Conservation (phyloP, 2,888 invertebrate species). For the Platycnemis pennipes region DNA sequence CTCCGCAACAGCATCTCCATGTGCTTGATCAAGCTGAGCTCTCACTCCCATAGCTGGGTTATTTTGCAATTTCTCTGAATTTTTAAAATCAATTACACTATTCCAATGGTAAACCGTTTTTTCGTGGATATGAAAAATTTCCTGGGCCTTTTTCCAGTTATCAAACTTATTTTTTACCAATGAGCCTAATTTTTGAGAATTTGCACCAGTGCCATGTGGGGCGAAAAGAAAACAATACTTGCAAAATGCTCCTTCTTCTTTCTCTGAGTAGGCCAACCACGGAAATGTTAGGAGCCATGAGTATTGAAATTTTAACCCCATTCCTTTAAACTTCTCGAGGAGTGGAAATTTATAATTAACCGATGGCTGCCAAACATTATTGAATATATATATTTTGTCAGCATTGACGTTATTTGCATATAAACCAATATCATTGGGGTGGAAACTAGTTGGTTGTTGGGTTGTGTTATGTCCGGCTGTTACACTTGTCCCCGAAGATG, state of each 20-base stretch:
- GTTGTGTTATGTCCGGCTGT: too few species aligned
- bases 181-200: background rate
- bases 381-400: too few species aligned
- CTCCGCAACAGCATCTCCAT: background rate
- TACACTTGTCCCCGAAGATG: too few species aligned
- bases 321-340: too few species aligned
- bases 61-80: background rate
- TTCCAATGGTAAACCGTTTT: background rate
- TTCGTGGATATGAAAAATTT: background rate
- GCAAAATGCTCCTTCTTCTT: background rate
- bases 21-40: background rate
- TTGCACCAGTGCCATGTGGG: background rate
- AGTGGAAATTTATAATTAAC: too few species aligned
- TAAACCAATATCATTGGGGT: too few species aligned
- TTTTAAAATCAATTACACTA: background rate
- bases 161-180: background rate
- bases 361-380: too few species aligned
- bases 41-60: background rate
- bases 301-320: too few species aligned
- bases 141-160: background rate
- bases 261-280: too few species aligned
- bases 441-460: too few species aligned
- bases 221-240: background rate
- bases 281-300: background rate
- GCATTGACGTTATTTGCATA: background rate